Percentiles rank a stretch among this genome's conserved stretches.
Evolutionary conservation across 1,140 invertebrate species (phyloP).

Genomic region (Drosophila biarmipes): DNA sequence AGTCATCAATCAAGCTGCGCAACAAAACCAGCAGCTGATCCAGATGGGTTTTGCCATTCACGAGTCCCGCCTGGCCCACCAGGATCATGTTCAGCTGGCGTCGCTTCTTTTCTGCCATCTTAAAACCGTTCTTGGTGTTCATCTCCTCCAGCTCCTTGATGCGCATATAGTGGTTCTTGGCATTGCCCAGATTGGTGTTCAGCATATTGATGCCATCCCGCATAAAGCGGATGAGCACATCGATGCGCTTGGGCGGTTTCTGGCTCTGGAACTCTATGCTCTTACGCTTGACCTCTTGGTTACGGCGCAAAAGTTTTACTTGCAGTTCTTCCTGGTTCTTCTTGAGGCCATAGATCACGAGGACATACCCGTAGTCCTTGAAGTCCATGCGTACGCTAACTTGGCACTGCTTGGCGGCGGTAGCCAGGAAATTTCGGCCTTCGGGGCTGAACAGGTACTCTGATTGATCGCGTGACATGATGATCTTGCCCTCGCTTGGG

Average conservation of each 20-base stretch:
- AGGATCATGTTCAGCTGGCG: conserved; percentile 86
- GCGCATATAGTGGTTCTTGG: conserved; percentile 82
- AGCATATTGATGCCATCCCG: conserved; percentile 71
- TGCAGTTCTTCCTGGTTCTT: conserved; percentile 85
- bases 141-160: conserved; percentile 85
- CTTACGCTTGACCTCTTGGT: conserved; percentile 63
- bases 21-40: conserved; percentile 84
- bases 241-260: conserved; percentile 65
- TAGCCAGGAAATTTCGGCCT: conserved; percentile 84
- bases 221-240: conserved; percentile 66
- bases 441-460: conserved; percentile 84
- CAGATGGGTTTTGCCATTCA: conserved; percentile 85
- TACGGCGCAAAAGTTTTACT: conserved; percentile 72
- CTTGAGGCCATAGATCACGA: conserved; percentile 85
- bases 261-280: conserved; percentile 59
- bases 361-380: conserved; percentile 81
- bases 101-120: conserved; percentile 82
- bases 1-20: conserved; percentile 83
- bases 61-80: conserved; percentile 85
- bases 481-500: conserved; percentile 84
- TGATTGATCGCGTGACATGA: conserved; percentile 84
- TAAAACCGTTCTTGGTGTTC: conserved; percentile 84
- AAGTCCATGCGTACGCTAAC: conserved; percentile 83
- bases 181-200: conserved; percentile 76
- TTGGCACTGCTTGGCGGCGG: conserved; percentile 80